Evolutionary conservation across 2,113 vertebrate genomes (phyloP).

Genomic region (Neogobius melanostomus): DNA sequence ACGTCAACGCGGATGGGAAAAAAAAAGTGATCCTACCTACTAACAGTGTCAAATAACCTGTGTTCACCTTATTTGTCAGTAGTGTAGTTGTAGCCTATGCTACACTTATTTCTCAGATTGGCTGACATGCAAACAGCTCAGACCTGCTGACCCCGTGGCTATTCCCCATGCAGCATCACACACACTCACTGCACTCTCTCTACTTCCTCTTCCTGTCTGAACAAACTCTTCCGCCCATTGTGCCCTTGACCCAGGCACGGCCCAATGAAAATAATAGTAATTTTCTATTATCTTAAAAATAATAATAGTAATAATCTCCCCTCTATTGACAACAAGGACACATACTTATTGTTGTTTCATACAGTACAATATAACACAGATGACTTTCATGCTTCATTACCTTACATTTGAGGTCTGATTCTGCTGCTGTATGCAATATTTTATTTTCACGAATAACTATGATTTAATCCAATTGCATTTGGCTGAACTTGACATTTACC

Average conservation of each 20-base stretch:
- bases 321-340: neutral
- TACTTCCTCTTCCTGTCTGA: slow-evolving; percentile 58
- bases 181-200: slow-evolving; percentile 22
- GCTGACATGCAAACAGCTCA: slow-evolving; percentile 16
- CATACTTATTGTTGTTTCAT: slow-evolving; percentile 23
- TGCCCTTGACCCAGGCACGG: slow-evolving; percentile 47
- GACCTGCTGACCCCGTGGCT: slow-evolving; percentile 33
- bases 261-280: slow-evolving; percentile 53
- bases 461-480: neutral
- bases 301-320: slow-evolving; percentile 31
- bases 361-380: neutral
- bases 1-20: no score
- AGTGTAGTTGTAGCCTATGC: neutral
- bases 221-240: slow-evolving; percentile 74
- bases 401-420: neutral
- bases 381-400: slow-evolving; percentile 1
- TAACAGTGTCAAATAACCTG: neutral
- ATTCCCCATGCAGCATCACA: slow-evolving; percentile 21
- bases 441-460: neutral
- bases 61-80: neutral
- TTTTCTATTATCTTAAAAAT: slow-evolving; percentile 49
- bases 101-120: slow-evolving; percentile 24
- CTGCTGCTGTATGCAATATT: neutral
- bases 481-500: slow-evolving; percentile 30
- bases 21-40: no score